Evolutionary conservation across 2,113 vertebrate species (phyloP).

Genomic region (Lophura nycthemera): DNA sequence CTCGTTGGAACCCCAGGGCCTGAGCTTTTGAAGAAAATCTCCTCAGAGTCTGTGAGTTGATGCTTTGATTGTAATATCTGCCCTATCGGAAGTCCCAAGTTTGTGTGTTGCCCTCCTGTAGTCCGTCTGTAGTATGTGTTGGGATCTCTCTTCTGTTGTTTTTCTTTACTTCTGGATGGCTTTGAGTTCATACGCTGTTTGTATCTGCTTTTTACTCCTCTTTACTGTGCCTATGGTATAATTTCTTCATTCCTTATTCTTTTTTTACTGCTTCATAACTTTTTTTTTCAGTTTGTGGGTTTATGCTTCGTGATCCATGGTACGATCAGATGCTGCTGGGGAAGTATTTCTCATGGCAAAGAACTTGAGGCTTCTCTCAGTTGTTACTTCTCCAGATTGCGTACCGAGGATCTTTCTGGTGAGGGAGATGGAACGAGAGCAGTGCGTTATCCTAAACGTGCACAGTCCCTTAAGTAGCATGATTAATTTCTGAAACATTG

Average conservation of each 20-base stretch:
- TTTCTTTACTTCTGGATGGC: constrained; percentile 39
- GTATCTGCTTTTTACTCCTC: constrained; percentile 1
- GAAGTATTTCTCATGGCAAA: constrained; percentile 19
- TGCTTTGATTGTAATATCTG: constrained; percentile 81
- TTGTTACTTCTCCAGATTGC: constrained; percentile 16
- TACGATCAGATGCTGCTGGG: neutral
- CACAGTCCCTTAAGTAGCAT: neutral
- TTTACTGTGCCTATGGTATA: constrained; percentile 3
- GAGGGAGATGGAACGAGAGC: neutral
- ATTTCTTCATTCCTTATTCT: constrained; percentile 2
- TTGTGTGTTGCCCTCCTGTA: constrained; percentile 55
- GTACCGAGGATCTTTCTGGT: neutral
- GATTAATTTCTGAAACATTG: neutral
- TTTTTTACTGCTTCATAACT: constrained; percentile 28
- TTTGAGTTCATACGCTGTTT: constrained; percentile 8
- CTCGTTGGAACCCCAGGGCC: constrained; percentile 95
- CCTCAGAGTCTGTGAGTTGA: constrained; percentile 97
- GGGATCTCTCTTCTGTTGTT: constrained; percentile 24
- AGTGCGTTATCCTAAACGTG: neutral
- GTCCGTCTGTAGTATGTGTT: constrained; percentile 39
- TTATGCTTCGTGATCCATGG: neutral
- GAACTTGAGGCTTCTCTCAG: neutral
- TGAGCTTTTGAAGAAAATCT: constrained; percentile 98
- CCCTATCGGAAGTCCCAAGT: constrained; percentile 61
- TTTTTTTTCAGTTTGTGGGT: constrained; percentile 28